Conservation (phyloP, 2,888 invertebrate genomes). For the Tachina fera region DNA sequence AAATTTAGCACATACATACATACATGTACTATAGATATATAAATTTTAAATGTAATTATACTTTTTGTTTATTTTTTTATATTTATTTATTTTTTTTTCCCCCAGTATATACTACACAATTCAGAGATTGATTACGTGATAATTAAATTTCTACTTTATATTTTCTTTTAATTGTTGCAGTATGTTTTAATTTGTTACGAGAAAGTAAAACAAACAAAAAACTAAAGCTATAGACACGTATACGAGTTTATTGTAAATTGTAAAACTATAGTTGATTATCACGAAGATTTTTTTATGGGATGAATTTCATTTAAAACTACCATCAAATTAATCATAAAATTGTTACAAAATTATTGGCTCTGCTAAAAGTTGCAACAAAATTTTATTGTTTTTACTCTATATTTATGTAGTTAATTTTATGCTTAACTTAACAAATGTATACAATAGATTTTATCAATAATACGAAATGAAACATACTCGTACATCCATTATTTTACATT, state of each 20-base stretch:
- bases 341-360: slow-evolving; percentile 43
- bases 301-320: slow-evolving; percentile 39
- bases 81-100: slow-evolving; percentile 41
- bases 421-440: slow-evolving; percentile 11
- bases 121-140: slow-evolving; percentile 68
- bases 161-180: slow-evolving; percentile 62
- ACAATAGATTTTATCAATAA: neutral
- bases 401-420: slow-evolving; percentile 9
- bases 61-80: slow-evolving; percentile 45
- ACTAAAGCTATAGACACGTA: slow-evolving; percentile 48
- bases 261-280: slow-evolving; percentile 58
- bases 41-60: slow-evolving; percentile 40
- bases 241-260: slow-evolving; percentile 61
- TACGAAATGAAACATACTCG: too few relatives aligned
- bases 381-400: neutral
- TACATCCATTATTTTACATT: too few relatives aligned
- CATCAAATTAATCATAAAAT: slow-evolving; percentile 51
- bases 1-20: slow-evolving; percentile 17
- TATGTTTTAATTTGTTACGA: slow-evolving; percentile 46
- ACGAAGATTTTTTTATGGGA: slow-evolving; percentile 49
- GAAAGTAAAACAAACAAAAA: slow-evolving; percentile 25
- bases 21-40: too few relatives aligned
- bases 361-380: slow-evolving; percentile 14
- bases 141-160: slow-evolving; percentile 59
- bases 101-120: slow-evolving; percentile 25